Conservation (phyloP, 2,113 vertebrate species). For the Elgaria multicarinata region DNA sequence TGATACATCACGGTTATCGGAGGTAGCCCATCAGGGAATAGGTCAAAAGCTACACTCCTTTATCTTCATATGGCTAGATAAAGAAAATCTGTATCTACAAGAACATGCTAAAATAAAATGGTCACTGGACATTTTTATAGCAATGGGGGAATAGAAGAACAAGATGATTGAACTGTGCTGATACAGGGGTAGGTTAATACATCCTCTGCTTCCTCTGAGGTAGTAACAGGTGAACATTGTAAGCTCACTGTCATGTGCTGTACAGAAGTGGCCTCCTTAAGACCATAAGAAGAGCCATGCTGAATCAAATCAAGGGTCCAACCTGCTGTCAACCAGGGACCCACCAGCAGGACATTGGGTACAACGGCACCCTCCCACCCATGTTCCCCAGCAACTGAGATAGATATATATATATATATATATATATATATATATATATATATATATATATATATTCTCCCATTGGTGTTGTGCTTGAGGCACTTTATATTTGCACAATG, state of each 20-base stretch:
- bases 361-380: too few relatives aligned
- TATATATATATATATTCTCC: too few relatives aligned
- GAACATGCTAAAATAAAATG: background rate
- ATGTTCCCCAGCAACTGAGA: too few relatives aligned
- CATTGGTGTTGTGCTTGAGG: too few relatives aligned
- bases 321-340: too few relatives aligned
- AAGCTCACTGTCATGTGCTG: background rate
- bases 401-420: too few relatives aligned
- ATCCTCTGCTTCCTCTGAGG: background rate
- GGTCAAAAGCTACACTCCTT: conserved; percentile 16
- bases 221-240: background rate
- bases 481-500: too few relatives aligned
- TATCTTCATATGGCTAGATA: background rate
- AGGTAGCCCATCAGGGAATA: conserved; percentile 2
- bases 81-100: conserved; percentile 36
- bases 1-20: conserved; percentile 3
- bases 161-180: conserved; percentile 1
- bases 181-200: background rate
- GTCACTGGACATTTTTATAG: conserved; percentile 43
- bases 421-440: too few relatives aligned
- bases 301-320: too few relatives aligned
- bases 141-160: conserved; percentile 4
- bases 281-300: too few relatives aligned
- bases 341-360: too few relatives aligned
- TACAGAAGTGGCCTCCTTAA: background rate